phyloP scores from a whole-genome alignment of 2,113 vertebrate genomes.

The Scortum barcoo region DNA sequence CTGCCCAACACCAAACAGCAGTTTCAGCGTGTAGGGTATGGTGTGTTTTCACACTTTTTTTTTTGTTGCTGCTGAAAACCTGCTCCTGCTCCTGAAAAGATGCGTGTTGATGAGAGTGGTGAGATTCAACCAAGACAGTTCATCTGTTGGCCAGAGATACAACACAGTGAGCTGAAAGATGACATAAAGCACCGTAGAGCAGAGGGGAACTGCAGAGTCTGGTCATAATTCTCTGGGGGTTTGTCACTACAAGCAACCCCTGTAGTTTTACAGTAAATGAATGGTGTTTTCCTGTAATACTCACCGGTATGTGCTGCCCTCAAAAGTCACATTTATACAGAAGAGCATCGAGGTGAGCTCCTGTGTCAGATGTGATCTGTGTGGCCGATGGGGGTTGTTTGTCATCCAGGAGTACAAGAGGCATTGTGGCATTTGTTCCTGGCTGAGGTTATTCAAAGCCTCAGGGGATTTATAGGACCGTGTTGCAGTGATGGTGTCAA shows the following conservation, averaged over 20 bases:
- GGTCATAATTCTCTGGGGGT: not conserved
- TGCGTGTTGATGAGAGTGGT: not conserved
- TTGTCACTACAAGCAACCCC: not conserved
- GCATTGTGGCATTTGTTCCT: slow-evolving; percentile 74
- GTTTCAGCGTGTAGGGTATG: not conserved
- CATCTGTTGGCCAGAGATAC: not conserved
- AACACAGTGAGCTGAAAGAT: not conserved
- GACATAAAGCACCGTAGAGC: not conserved
- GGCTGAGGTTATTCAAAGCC: slow-evolving; percentile 66
- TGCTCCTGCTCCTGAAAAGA: not conserved
- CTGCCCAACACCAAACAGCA: not conserved
- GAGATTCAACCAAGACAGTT: not conserved
- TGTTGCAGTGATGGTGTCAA: slow-evolving; percentile 66
- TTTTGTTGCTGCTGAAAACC: not conserved
- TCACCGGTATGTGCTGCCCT: slow-evolving; percentile 18
- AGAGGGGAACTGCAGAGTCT: not conserved
- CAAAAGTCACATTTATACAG: slow-evolving; percentile 55
- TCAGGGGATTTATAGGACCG: slow-evolving; percentile 62
- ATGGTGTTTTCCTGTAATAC: not conserved
- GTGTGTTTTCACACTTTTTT: too few species aligned
- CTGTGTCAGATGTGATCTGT: slow-evolving; percentile 67
- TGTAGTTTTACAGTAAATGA: not conserved
- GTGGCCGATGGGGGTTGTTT: slow-evolving; percentile 60
- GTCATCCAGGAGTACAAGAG: slow-evolving; percentile 63
- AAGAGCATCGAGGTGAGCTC: slow-evolving; percentile 62